Evolutionary conservation across 1,140 invertebrate species (phyloP).

Genomic region (Manduca sexta): DNA sequence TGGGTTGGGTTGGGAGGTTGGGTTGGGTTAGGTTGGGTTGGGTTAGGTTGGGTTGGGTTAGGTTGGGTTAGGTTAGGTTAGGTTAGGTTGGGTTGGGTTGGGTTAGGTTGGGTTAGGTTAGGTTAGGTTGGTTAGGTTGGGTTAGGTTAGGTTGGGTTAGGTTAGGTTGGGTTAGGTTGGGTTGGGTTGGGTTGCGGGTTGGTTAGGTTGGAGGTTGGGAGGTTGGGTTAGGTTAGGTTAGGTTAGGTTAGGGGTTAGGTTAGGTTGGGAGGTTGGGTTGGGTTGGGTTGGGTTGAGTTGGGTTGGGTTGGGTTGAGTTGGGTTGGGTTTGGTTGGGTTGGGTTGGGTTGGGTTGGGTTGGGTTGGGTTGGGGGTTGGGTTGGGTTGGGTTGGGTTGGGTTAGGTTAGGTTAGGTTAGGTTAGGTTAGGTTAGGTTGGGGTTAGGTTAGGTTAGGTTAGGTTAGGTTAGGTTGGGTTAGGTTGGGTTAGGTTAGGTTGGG

Average conservation of each 20-base stretch:
- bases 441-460: conserved; percentile 14
- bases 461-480: conserved; percentile 15
- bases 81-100: conserved; percentile 11
- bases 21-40: conserved; percentile 11
- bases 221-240: conserved; percentile 43
- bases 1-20: too few relatives aligned
- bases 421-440: conserved; percentile 23
- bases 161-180: conserved; percentile 23
- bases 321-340: conserved; percentile 39
- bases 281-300: conserved; percentile 40
- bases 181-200: conserved; percentile 31
- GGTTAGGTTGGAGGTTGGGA: conserved; percentile 19
- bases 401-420: conserved; percentile 27
- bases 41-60: conserved; percentile 14
- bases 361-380: conserved; percentile 23
- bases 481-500: conserved; percentile 14
- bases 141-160: conserved; percentile 25
- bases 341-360: conserved; percentile 24
- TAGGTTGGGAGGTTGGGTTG: conserved; percentile 39
- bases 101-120: conserved; percentile 9
- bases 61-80: conserved; percentile 15
- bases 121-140: too few relatives aligned
- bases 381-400: conserved; percentile 25
- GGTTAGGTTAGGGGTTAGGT: conserved; percentile 32
- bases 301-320: conserved; percentile 39